Evolutionary conservation across 2,888 invertebrate species (phyloP), one percentile per base, ranked within the genome.

Genomic region (Vannuccia rotundouncinata): DNA sequence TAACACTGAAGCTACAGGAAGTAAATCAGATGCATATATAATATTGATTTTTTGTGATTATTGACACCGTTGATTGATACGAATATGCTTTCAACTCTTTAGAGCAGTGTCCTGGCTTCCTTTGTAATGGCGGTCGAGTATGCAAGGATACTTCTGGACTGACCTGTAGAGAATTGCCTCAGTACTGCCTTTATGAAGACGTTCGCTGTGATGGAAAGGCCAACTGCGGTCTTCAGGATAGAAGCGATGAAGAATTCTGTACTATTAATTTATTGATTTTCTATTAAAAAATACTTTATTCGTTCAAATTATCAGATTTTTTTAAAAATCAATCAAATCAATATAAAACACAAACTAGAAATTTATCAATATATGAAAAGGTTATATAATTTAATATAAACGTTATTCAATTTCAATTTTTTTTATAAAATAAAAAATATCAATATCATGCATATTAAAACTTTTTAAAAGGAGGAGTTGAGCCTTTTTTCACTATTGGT

Each of bases 111-210:
- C 75, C 30, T n/a, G 75, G 75, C 10, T 75, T 75, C 28, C 29
- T 31, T 13, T 75, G 75, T 75, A 31, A 29, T 75, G 75, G 75
- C 10, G 75, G 75, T 28, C 29, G 31, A 29, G 75, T 75, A 13
- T 75, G 75, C 31, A 75, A 31, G n/a, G 75, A 75, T 29, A 28
- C 30, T n/a, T 29, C 75, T 27, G 30, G 75, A 5, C 75, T 75
- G 2, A 75, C 30, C 5, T 75, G 75, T 28, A 2, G 75, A 31
- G 75, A 75, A 2, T 22, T 75, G 2, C 75, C 75, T n/a, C 2
- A 75, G 30, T 31, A 75, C 31, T 75, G 75, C 28, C 31, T 75
- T 13, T 31, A 27, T 75, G 75, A 28, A 29, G 29, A 29, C 22
- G 75, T 75, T 29, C 29, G 31, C 2, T 75, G 75, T 75, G 75